Percentiles rank a stretch among this genome's conserved stretches.
These are phyloP conservation scores for Anaspis maculata DNA, from an alignment of 2,888 invertebrate genomes.

Conservation along the genomic window DNA sequence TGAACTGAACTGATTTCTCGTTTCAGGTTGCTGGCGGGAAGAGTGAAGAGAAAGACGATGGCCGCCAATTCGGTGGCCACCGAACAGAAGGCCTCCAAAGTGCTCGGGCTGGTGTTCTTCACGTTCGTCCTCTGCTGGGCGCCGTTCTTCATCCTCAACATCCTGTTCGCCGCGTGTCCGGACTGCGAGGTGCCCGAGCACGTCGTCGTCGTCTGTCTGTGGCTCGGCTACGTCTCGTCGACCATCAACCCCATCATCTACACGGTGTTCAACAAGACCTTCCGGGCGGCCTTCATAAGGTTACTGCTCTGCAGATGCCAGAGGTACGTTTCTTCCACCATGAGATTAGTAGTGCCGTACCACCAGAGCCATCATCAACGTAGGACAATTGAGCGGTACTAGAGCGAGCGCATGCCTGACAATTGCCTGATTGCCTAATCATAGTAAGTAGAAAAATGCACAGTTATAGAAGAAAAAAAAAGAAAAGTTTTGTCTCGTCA, in stretches of 20 bases:
- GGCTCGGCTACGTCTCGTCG: conserved; percentile 88
- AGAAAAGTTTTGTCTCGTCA: too few species aligned
- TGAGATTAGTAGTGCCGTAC: too few species aligned
- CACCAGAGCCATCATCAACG: too few species aligned
- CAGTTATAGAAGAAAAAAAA: too few species aligned
- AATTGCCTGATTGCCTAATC: background rate
- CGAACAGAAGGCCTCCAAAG: conserved; percentile 93
- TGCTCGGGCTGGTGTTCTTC: conserved; percentile 84
- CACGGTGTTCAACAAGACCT: conserved; percentile 85
- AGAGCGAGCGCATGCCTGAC: background rate
- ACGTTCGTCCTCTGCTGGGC: conserved; percentile 91
- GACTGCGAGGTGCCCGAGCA: conserved; percentile 66
- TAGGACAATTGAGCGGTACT: too few species aligned
- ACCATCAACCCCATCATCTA: conserved; percentile 93
- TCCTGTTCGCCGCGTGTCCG: conserved; percentile 78
- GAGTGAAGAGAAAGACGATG: conserved; percentile 60
- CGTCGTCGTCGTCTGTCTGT: conserved; percentile 74
- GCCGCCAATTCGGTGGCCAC: conserved; percentile 78
- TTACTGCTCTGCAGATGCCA: conserved; percentile 67
- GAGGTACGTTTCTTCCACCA: conserved; percentile 47
- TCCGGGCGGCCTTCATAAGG: conserved; percentile 76
- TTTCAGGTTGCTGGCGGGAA: conserved; percentile 58
- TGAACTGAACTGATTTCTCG: too few species aligned
- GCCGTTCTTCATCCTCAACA: conserved; percentile 84
- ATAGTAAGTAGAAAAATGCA: background rate